Conservation (phyloP, 2,113 vertebrate species). For the Chamaea fasciata region DNA sequence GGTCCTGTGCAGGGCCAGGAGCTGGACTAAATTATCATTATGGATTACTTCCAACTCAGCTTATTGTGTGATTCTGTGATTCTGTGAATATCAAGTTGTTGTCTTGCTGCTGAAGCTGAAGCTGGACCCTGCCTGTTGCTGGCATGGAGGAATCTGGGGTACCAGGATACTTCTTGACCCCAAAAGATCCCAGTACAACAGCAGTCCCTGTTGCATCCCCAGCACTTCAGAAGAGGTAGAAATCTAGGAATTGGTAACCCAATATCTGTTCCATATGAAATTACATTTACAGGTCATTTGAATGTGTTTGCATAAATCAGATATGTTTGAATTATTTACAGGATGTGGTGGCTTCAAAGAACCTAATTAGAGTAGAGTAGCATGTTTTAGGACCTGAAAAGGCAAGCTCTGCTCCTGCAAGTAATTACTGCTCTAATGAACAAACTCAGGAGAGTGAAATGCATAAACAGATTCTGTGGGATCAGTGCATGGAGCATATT, state of each 20-base stretch:
- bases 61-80: neutral
- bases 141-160: neutral
- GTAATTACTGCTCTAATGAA: conserved; percentile 35
- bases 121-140: neutral
- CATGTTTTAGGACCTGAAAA: conserved; percentile 1
- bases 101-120: neutral
- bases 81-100: neutral
- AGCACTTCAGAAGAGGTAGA: neutral
- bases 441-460: neutral
- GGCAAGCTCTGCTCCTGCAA: neutral
- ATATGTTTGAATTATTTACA: conserved; percentile 44
- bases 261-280: neutral
- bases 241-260: neutral
- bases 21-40: neutral
- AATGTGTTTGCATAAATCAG: neutral
- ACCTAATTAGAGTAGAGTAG: conserved; percentile 5
- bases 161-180: neutral
- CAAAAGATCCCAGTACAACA: neutral
- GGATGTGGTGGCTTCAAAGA: conserved; percentile 20
- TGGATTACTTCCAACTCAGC: neutral
- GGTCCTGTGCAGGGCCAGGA: neutral
- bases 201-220: neutral
- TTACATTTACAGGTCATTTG: neutral
- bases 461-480: neutral
- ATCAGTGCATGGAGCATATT: neutral